Conservation (phyloP, 2,113 vertebrate genomes). For the Ciconia maguari region DNA sequence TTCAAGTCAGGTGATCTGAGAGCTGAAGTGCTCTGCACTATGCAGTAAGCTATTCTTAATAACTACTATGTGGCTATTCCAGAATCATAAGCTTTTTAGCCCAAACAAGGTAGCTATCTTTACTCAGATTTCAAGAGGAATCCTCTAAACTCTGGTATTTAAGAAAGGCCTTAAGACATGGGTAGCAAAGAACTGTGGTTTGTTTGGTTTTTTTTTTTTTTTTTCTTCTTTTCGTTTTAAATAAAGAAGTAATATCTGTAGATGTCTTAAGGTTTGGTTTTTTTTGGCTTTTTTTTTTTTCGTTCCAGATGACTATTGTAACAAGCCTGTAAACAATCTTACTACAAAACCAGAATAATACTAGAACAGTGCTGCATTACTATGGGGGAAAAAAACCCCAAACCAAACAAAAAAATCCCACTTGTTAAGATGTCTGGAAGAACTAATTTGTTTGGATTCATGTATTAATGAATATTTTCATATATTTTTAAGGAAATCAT, state of each 20-base stretch:
- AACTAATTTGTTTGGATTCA: background rate
- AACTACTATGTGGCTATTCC: background rate
- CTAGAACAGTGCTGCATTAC: background rate
- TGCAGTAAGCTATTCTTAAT: background rate
- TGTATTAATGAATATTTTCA: background rate
- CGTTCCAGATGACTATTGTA: background rate
- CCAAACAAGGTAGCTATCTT: background rate
- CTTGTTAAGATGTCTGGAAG: background rate
- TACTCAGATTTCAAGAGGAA: background rate
- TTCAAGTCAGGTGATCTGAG: background rate
- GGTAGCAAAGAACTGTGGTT: background rate
- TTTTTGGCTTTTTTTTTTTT: background rate
- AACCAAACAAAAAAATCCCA: background rate
- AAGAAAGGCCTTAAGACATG: background rate
- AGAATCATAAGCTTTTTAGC: background rate
- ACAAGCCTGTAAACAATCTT: background rate
- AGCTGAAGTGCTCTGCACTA: background rate
- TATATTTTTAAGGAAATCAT: background rate
- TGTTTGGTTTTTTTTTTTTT: background rate
- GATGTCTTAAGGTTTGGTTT: background rate
- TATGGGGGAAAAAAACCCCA: background rate
- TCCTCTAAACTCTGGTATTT: background rate
- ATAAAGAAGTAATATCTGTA: background rate
- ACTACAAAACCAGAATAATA: background rate
- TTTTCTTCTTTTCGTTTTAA: background rate